A percentile compares a stretch with the other conserved stretches of the same genome.
These are phyloP conservation scores for Lamprologus callipterus DNA, from an alignment of 2,113 vertebrate species.

Conservation along the genomic window DNA sequence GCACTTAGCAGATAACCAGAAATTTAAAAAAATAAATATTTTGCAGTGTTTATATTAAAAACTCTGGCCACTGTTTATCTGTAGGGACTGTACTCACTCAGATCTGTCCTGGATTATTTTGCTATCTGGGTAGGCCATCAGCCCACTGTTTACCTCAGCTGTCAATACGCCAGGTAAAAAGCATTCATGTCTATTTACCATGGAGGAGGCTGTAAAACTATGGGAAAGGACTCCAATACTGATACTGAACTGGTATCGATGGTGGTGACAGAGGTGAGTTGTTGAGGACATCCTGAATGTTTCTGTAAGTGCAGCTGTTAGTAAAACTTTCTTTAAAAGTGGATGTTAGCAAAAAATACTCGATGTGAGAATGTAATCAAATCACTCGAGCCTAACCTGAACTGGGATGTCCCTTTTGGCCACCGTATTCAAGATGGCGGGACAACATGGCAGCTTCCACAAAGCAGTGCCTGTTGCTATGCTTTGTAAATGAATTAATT, in stretches of 20 bases:
- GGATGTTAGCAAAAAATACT: background rate
- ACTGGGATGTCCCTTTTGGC: background rate
- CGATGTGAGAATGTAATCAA: background rate
- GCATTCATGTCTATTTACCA: background rate
- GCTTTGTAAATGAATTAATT: background rate
- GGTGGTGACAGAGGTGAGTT: background rate
- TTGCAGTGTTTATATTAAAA: background rate
- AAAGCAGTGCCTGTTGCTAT: background rate
- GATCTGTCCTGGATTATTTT: background rate
- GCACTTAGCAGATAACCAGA: background rate
- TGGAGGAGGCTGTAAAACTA: background rate
- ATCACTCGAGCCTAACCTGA: background rate
- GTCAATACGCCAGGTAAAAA: background rate
- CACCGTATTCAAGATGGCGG: background rate
- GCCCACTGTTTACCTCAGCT: background rate
- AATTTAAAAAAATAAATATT: accelerated
- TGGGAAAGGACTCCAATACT: background rate
- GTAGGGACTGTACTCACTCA: background rate
- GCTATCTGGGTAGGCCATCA: background rate
- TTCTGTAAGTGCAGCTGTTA: background rate
- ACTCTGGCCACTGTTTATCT: background rate
- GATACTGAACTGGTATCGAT: background rate
- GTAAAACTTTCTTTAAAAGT: background rate
- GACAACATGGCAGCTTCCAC: background rate
- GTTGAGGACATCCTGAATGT: background rate